Conservation (phyloP, 2,888 invertebrate species). For the Terebella lapidaria region DNA sequence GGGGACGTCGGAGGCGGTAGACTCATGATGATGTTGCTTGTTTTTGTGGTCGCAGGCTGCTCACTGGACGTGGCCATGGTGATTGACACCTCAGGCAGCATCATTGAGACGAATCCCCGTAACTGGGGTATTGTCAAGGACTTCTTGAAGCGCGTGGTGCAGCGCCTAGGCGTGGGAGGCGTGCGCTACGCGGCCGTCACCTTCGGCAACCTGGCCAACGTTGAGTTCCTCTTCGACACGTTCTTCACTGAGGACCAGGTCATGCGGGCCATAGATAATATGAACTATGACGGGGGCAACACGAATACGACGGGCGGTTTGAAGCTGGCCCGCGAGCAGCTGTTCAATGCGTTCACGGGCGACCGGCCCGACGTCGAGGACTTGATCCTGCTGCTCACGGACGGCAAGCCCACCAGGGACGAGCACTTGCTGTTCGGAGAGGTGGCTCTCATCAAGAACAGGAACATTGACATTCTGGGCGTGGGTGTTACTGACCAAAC, state of each 20-base stretch:
- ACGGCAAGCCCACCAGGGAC: not conserved
- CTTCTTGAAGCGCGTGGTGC: not conserved
- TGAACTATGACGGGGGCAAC: not conserved
- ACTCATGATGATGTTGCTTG: too few species aligned
- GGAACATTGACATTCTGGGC: not conserved
- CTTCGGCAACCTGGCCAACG: not conserved
- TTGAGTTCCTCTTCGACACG: not conserved
- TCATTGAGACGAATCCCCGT: not conserved
- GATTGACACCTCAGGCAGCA: conserved; percentile 1
- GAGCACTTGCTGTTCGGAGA: not conserved
- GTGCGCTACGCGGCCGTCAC: not conserved
- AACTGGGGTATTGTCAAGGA: not conserved
- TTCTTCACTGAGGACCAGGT: not conserved
- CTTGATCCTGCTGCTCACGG: not conserved
- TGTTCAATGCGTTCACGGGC: not conserved
- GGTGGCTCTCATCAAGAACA: not conserved
- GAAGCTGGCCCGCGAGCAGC: not conserved
- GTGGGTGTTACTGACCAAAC: not conserved
- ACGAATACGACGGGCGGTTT: not conserved
- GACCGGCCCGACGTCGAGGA: not conserved
- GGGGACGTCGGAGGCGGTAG: too few species aligned
- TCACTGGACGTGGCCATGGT: not conserved
- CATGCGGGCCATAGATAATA: not conserved
- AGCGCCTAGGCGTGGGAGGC: not conserved
- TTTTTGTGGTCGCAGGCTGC: too few species aligned